These are phyloP conservation scores for Simalia tracyae DNA, from an alignment of 2,797 vertebrate genomes.

Conservation along the genomic window DNA sequence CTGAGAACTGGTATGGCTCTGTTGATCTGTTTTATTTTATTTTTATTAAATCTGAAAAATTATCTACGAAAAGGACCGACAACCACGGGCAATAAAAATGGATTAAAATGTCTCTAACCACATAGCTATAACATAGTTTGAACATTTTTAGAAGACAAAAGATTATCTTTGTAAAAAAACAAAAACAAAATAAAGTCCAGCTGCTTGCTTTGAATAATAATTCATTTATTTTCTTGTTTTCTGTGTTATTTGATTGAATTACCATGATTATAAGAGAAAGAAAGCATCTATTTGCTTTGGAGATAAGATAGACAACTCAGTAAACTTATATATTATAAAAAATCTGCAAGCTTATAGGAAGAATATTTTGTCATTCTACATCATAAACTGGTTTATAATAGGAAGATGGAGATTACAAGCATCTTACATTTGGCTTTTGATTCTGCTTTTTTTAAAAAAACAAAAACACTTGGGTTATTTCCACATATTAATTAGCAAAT, in stretches of 20 bases:
- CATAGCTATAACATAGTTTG: conserved; percentile 35
- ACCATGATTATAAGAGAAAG: conserved; percentile 42
- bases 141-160: conserved; percentile 8
- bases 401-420: conserved; percentile 1
- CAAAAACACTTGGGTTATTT: conserved; percentile 39
- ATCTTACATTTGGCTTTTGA: conserved; percentile 1
- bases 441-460: conserved; percentile 23
- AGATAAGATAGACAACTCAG: conserved; percentile 64
- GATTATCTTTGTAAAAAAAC: conserved; percentile 59
- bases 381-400: conserved; percentile 16
- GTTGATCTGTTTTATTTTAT: too few species aligned
- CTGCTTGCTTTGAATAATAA: conserved; percentile 62
- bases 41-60: conserved; percentile 38
- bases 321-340: conserved; percentile 61
- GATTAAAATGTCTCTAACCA: conserved; percentile 8
- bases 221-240: conserved; percentile 76
- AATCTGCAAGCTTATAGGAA: conserved; percentile 53
- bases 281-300: conserved; percentile 62
- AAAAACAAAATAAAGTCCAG: conserved; percentile 65
- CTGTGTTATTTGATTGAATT: conserved; percentile 61
- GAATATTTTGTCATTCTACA: conserved; percentile 63
- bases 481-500: conserved; percentile 10
- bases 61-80: conserved; percentile 16
- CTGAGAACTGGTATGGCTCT: too few species aligned
- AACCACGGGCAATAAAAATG: conserved; percentile 35